Evolutionary conservation across 2,888 invertebrate genomes (phyloP), one percentile per base, ranked within the genome.

Genomic region (Cheilosia soror): DNA sequence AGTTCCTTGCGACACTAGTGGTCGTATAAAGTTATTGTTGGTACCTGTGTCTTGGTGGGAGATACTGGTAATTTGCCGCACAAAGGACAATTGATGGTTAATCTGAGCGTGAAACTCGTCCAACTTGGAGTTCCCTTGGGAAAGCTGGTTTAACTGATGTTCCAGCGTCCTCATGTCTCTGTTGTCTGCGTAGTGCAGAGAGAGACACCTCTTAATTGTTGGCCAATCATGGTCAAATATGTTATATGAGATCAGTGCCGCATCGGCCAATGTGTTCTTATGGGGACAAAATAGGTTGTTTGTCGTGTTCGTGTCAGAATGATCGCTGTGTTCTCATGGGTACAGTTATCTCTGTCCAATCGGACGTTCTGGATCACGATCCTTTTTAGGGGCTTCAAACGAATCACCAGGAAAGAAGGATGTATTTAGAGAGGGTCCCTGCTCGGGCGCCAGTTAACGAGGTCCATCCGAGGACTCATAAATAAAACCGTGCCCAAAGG

Each of bases 91-190:
- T 60, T 88, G 82, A 7, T 82, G 82, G n/a, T 87, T 88, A 13
- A 87, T 53, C 0, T 58, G 68, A 0, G 85, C 82, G 37, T 87
- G 87, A 44, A 88, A 88, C 51, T 85, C 80, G 20, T 88, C 76
- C 6, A 87, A 0, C 6, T 58, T 75, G 37, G 31, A 58, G 11
- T 65, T 73, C 13, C 72, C 63, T 49, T 87, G 87, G 2, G 80
- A 62, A 4, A 88, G 49, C 27, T 76, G 71, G 62, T 63, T 76
- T 0, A 88, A 44, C 63, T 88, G 82, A 51, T 88, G 85, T 51
- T 88, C 77, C n/a, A 58, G 37, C 15, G 57, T 58, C 1, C 57
- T n/a, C 37, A 58, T 58, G 57, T 33, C 37, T 1, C 37, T 37
- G 1, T 58, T 58, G 15, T 55, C 55, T 29, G 55, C 55, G 15